Evolutionary conservation across 2,797 vertebrate genomes (phyloP).

Genomic region (Antrozous pallidus): DNA sequence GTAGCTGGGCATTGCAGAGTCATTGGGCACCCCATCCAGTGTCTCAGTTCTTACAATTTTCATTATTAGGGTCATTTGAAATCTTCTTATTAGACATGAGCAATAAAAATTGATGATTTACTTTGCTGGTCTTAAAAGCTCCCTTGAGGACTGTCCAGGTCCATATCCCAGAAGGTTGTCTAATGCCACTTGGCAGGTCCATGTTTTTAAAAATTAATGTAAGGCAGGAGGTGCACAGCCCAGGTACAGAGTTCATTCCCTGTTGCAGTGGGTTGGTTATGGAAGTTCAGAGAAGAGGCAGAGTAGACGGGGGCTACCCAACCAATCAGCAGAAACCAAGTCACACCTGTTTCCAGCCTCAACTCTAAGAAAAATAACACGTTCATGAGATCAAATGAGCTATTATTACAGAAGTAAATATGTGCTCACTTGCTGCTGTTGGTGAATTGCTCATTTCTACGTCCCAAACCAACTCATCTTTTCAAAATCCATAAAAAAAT

Average conservation of each 20-base stretch:
- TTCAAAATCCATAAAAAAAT: not conserved
- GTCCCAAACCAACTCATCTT: not conserved
- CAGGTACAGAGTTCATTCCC: not conserved
- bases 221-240: not conserved
- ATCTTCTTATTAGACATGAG: not conserved
- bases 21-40: not conserved
- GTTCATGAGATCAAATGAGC: not conserved
- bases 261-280: not conserved
- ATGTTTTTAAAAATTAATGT: not conserved
- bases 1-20: not conserved
- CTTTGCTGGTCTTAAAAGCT: not conserved
- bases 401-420: not conserved
- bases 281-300: not conserved
- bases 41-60: not conserved
- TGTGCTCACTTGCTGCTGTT: not conserved
- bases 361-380: not conserved
- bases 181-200: not conserved
- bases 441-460: not conserved
- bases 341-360: not conserved
- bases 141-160: not conserved
- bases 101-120: not conserved
- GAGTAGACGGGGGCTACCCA: fast-evolving
- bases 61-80: not conserved
- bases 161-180: not conserved
- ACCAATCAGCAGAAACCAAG: not conserved